Percentiles rank a stretch among this genome's conserved stretches.
Evolutionary conservation across 1,140 invertebrate genomes (phyloP).

Genomic region (Brevipalpus yothersi): DNA sequence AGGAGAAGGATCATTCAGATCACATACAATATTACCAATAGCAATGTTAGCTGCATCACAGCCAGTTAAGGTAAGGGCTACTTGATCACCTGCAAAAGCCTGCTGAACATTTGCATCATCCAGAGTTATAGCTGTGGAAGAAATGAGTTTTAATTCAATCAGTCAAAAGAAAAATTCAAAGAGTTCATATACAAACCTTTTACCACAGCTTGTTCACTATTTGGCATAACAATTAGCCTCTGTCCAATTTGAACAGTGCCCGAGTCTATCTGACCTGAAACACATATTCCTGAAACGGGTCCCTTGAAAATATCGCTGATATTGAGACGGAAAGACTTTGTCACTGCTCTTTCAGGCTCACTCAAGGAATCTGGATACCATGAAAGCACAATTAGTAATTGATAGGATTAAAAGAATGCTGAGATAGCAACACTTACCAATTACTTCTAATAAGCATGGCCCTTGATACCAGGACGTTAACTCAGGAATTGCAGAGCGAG

Average conservation of each 20-base stretch:
- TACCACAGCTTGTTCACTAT: conserved; percentile 44
- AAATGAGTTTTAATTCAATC: conserved; percentile 2
- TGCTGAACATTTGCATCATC: conserved; percentile 42
- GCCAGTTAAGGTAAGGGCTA: conserved; percentile 50
- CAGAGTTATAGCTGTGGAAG: conserved; percentile 28
- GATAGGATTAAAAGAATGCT: background rate
- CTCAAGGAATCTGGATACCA: conserved; percentile 41
- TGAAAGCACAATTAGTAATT: conserved; percentile 2
- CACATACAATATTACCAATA: conserved; percentile 62
- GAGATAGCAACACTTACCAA: conserved; percentile 28
- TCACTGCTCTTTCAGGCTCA: conserved; percentile 44
- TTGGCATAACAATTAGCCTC: conserved; percentile 63
- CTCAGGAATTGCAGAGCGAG: conserved; percentile 34
- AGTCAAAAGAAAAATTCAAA: background rate
- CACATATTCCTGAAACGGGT: conserved; percentile 50
- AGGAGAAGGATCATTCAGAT: conserved; percentile 45
- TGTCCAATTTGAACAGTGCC: conserved; percentile 62
- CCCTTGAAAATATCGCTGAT: conserved; percentile 88
- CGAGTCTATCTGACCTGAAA: conserved; percentile 70
- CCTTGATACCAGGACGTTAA: conserved; percentile 62
- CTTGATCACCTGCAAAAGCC: conserved; percentile 84
- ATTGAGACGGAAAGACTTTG: conserved; percentile 69
- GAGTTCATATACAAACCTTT: conserved; percentile 28
- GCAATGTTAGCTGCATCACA: conserved; percentile 40
- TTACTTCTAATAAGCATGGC: conserved; percentile 49